Conservation (phyloP, 2,888 invertebrate species). For the Zootermopsis nevadensis region DNA sequence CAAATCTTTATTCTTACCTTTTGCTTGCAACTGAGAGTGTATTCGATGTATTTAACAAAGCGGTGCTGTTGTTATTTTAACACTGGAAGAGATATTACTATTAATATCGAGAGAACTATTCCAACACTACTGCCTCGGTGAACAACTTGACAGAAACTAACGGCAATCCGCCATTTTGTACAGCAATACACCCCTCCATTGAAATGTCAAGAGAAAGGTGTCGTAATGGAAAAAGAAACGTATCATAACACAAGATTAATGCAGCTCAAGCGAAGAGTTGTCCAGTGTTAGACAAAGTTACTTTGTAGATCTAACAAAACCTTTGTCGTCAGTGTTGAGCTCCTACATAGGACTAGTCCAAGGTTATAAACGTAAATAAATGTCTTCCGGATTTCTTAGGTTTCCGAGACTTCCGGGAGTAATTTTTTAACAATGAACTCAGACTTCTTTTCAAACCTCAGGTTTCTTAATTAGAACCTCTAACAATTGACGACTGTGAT, state of each 20-base stretch:
- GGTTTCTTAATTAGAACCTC: no score
- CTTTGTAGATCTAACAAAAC: neutral
- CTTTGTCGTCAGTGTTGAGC: neutral
- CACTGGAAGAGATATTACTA: no score
- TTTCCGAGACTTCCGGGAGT: conserved; percentile 1
- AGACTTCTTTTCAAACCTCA: no score
- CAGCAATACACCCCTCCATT: conserved; percentile 6
- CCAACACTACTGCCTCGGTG: neutral
- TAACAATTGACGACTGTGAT: no score
- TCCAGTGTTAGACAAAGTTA: neutral
- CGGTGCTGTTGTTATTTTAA: no score
- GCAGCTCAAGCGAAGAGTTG: neutral
- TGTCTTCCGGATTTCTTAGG: conserved; percentile 17
- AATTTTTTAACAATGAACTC: neutral
- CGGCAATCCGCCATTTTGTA: conserved; percentile 3
- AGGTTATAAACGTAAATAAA: conserved; percentile 11
- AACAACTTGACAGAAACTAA: neutral
- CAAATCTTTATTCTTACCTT: no score
- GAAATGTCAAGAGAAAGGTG: neutral
- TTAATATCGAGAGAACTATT: neutral
- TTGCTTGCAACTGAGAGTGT: no score
- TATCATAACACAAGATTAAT: neutral
- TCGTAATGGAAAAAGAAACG: neutral
- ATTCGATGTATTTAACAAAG: no score
- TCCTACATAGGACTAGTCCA: conserved; percentile 2